Base-by-base conservation (phyloP, 2,888 invertebrate species). In the Andrena fulva region DNA sequence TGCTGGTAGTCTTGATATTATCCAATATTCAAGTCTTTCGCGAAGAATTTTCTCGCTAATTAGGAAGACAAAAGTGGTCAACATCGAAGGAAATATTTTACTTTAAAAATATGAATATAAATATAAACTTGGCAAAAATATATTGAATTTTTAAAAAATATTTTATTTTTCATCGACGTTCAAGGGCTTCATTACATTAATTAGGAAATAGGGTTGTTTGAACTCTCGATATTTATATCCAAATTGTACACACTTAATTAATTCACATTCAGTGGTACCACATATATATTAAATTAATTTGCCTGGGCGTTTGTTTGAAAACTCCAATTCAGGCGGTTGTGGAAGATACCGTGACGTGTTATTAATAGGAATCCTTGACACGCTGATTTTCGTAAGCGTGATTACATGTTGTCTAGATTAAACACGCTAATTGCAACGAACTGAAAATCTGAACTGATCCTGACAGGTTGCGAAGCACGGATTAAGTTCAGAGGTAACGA, bases 401-500 rank as follows among this genome's bases (percentile, higher is more conserved):
- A 50, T 50, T 48, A 16, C 27, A 42, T 31, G 50, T 70, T 70
- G 59, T 59, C 69, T 42, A 24, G 59, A 70, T 70, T n/a, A 59
- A 42, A 59, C 69, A 59, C 42, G 54, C 27, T 70, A 70, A 70
- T 70, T 70, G 69, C 60, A 59, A 16, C 35, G 35, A 24, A 29
- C 48, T 56, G 56, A 35, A 59, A 70, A 70, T 54, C 48, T 42
- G 59, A 50, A 50, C 50, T 50, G 48, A 66, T 66, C 66, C 50
- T 29, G 24, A 50, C 66, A 48, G 24, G 20, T 56, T 50, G 31
- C 12, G 50, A 50, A 12, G 24, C 50, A 48, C 10, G 24, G 35
- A 50, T 50, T 50, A 50, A 50, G 20, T 29, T 16, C 31, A 50
- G 27, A 50, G 50, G 50, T 66, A 66, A 50, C 35, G 50, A n/a